These are phyloP conservation scores for Neopelma chrysocephalum DNA, from an alignment of 2,797 vertebrate species.

Conservation along the genomic window DNA sequence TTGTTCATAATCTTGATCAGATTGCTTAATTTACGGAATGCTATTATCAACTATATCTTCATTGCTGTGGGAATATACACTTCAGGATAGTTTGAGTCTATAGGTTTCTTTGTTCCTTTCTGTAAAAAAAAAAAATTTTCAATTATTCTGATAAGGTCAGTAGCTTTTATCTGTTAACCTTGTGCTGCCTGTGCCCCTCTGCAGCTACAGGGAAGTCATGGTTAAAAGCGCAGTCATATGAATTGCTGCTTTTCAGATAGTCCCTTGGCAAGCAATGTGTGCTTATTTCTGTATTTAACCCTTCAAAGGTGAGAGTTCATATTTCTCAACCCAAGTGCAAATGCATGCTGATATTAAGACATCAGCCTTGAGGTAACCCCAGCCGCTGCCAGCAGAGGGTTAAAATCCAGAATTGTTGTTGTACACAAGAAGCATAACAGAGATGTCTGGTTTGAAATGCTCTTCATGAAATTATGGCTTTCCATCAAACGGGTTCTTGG, in stretches of 20 bases:
- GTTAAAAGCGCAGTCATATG: accelerated
- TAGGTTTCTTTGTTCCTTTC: neutral
- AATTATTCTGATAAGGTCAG: neutral
- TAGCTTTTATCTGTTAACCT: neutral
- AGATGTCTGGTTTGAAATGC: constrained; percentile 11
- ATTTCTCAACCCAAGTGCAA: neutral
- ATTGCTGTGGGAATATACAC: neutral
- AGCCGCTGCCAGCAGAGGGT: neutral
- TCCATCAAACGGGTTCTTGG: neutral
- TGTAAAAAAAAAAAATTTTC: neutral
- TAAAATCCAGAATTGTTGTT: neutral
- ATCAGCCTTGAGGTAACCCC: neutral
- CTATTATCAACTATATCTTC: neutral
- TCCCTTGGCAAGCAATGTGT: neutral
- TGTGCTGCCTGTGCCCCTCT: neutral
- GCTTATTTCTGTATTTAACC: neutral
- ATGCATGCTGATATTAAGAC: neutral
- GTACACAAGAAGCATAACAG: neutral
- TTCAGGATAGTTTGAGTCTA: neutral
- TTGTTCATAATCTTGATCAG: neutral
- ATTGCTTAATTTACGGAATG: neutral
- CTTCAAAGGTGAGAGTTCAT: neutral
- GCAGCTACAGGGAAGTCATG: accelerated
- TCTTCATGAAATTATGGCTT: neutral
- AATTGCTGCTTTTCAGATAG: neutral